phyloP scores from a whole-genome alignment of 1,140 invertebrate genomes.

The Drosophila parvula region DNA sequence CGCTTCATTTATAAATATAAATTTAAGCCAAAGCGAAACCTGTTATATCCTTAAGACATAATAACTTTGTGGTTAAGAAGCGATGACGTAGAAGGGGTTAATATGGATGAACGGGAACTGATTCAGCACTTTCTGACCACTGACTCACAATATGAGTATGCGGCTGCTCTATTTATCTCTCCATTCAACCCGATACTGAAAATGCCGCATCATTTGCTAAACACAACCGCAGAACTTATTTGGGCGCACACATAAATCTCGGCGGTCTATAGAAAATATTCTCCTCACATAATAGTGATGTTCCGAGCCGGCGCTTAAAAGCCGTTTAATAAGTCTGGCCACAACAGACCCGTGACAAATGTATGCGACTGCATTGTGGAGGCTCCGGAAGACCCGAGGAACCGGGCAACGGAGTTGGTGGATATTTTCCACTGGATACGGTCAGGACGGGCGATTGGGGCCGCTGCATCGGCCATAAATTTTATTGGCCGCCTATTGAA shows the following conservation, averaged over 20 bases:
- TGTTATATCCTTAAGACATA: background rate
- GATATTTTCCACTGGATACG: constrained; percentile 9
- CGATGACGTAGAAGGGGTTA: background rate
- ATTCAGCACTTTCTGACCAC: constrained; percentile 22
- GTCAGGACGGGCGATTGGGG: constrained; percentile 33
- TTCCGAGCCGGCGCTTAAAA: constrained; percentile 63
- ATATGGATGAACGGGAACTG: constrained; percentile 7
- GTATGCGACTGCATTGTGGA: constrained; percentile 55
- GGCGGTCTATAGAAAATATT: constrained; percentile 58
- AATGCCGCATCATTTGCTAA: constrained; percentile 64
- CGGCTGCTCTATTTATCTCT: constrained; percentile 3
- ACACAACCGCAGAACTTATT: constrained; percentile 35
- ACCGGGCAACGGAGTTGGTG: background rate
- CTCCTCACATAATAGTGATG: constrained; percentile 30
- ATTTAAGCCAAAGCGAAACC: background rate
- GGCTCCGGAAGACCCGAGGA: background rate
- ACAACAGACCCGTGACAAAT: constrained; percentile 71
- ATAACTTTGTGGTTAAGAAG: constrained; percentile 14
- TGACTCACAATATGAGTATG: background rate
- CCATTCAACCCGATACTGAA: constrained; percentile 6
- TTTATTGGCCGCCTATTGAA: constrained; percentile 57
- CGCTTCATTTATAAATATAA: background rate
- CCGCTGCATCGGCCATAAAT: constrained; percentile 71
- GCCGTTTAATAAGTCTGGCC: constrained; percentile 74
- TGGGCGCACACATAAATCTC: constrained; percentile 68